Evolutionary conservation across 2,888 invertebrate species (phyloP).

Genomic region (Linhomoeus sp.): DNA sequence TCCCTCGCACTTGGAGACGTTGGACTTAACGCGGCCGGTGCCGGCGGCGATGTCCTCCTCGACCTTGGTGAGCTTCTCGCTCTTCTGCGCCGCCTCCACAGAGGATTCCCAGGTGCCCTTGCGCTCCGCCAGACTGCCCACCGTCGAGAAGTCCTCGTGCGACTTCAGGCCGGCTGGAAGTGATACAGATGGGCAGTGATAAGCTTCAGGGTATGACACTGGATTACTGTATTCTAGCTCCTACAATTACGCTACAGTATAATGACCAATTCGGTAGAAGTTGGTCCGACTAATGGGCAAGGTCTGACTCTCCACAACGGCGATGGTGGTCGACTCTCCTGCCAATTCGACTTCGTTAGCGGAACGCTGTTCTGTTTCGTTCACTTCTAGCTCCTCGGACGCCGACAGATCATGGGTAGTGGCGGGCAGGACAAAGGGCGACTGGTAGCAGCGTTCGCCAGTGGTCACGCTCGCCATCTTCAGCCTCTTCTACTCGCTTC

Average conservation of each 20-base stretch:
- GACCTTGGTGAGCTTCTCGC: slow-evolving; percentile 12
- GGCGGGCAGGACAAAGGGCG: no score
- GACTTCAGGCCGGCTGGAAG: slow-evolving; percentile 18
- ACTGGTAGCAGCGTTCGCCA: no score
- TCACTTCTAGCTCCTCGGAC: no score
- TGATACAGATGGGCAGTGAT: no score
- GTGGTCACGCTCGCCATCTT: no score
- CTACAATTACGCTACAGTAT: neutral
- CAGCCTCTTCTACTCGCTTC: no score
- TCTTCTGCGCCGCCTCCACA: slow-evolving; percentile 13
- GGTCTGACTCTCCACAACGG: neutral
- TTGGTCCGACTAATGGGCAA: slow-evolving; percentile 4
- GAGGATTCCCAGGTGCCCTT: slow-evolving; percentile 20
- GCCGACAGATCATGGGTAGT: no score
- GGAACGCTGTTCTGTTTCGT: neutral
- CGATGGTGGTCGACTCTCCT: neutral
- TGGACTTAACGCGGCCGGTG: slow-evolving; percentile 4
- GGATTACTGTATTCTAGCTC: no score
- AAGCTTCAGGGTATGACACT: no score
- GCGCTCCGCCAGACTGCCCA: slow-evolving; percentile 16
- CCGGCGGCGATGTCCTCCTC: slow-evolving; percentile 1
- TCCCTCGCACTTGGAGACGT: neutral
- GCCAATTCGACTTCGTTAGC: neutral
- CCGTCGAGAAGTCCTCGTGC: slow-evolving; percentile 15
- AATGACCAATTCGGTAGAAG: slow-evolving; percentile 5